A percentile compares a stretch with the other conserved stretches of the same genome.
Evolutionary conservation across 2,888 invertebrate species (phyloP).

Genomic region (Panorpa germanica): DNA sequence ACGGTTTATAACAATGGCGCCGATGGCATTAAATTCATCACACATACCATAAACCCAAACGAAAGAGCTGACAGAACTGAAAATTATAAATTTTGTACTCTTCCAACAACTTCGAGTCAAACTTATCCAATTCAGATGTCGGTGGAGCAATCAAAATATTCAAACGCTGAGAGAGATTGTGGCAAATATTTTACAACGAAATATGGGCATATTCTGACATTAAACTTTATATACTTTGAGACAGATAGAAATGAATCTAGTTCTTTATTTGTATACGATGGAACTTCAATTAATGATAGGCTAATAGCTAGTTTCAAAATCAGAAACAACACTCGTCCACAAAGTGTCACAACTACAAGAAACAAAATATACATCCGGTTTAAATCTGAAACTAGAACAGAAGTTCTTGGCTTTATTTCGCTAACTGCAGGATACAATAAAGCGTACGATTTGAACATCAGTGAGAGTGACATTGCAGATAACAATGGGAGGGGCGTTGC

Average conservation of each 20-base stretch:
- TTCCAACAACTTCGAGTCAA: slow-evolving; percentile 67
- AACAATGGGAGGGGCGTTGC: slow-evolving; percentile 92
- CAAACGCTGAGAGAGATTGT: slow-evolving; percentile 50
- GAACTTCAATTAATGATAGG: slow-evolving; percentile 47
- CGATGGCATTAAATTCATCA: slow-evolving; percentile 76
- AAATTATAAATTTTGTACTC: slow-evolving; percentile 67
- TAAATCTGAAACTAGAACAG: slow-evolving; percentile 47
- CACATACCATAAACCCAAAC: slow-evolving; percentile 59
- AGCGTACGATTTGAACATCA: slow-evolving; percentile 74
- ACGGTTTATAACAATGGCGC: slow-evolving; percentile 68
- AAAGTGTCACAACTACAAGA: slow-evolving; percentile 66
- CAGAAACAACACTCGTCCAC: slow-evolving; percentile 71
- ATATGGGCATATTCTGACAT: slow-evolving; percentile 62
- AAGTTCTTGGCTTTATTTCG: slow-evolving; percentile 58
- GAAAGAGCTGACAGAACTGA: slow-evolving; percentile 55
- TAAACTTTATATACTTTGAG: slow-evolving; percentile 67
- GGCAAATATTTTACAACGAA: slow-evolving; percentile 62
- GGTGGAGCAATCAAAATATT: slow-evolving; percentile 59
- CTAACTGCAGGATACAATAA: slow-evolving; percentile 58
- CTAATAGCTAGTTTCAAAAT: slow-evolving; percentile 52
- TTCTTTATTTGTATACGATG: slow-evolving; percentile 59
- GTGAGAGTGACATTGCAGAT: slow-evolving; percentile 64
- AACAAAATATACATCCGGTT: slow-evolving; percentile 69
- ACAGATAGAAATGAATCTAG: slow-evolving; percentile 60
- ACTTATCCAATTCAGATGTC: slow-evolving; percentile 73